These are phyloP conservation scores for Murina feae DNA, from an alignment of 2,113 vertebrate species.

Conservation along the genomic window DNA sequence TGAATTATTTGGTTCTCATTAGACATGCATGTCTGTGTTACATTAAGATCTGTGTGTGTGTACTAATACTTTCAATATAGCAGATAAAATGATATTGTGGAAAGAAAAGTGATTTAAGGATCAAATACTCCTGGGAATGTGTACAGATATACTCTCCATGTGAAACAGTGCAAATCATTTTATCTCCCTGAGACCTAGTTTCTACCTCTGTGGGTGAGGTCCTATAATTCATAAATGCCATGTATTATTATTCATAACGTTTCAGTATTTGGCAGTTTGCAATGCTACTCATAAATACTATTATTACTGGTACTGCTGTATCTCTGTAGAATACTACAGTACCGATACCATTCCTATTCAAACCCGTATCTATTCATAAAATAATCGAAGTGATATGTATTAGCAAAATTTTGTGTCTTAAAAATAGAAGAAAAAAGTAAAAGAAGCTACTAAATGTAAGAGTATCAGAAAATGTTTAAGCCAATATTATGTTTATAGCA, in stretches of 20 bases:
- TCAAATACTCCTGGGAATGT: background rate
- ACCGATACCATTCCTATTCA: background rate
- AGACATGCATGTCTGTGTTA: background rate
- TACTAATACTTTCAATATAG: background rate
- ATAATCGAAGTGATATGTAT: background rate
- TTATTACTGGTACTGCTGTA: accelerated
- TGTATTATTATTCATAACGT: background rate
- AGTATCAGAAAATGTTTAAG: background rate
- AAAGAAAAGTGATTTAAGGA: background rate
- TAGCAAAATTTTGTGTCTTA: background rate
- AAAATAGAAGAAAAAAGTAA: background rate
- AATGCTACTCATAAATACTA: background rate
- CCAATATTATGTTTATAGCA: background rate
- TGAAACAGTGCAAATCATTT: background rate
- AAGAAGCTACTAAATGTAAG: background rate
- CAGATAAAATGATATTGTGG: background rate
- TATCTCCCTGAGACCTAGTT: background rate
- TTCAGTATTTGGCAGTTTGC: background rate
- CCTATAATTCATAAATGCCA: background rate
- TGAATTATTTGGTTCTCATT: background rate
- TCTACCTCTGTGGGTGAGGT: background rate
- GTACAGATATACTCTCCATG: background rate
- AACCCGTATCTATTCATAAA: background rate
- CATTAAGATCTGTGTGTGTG: background rate
- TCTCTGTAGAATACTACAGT: background rate